Base-by-base conservation (phyloP, 2,888 invertebrate species). In the Cephonodes hylas region DNA sequence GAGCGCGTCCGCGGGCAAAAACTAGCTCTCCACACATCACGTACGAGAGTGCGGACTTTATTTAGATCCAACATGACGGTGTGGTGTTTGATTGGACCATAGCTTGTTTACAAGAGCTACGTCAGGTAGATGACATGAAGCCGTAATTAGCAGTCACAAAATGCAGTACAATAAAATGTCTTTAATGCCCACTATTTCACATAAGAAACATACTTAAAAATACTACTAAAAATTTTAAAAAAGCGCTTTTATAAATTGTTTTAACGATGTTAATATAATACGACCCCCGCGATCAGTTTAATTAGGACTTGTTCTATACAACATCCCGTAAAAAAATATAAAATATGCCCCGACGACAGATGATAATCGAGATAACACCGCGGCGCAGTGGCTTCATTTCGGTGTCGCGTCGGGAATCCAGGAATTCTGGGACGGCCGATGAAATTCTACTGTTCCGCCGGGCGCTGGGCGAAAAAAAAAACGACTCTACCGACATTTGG, bases 361-460 rank as follows among this genome's bases (percentile, higher is more conserved):
- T 53, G 27, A 53, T 53, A 53, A 31, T 10, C 27, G 18, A 18
- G 18, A 27, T 48, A 27, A 25, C 3, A 45, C 42, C 58, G n/a
- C n/a, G 46, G 18, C 7, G 65, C 81, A 77, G 84, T 82, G 77
- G 81, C 83, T 86, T 83, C 73, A 84, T 83, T 76, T 74, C 66
- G 64, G 75, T 72, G 64, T 72, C n/a, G n/a, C n/a, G n/a, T n/a
- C n/a, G 70, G 66, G 69, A 71, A 77, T 79, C 79, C 74, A 69
- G 73, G 74, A 70, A 76, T 76, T 72, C 70, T 72, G 66, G 72
- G 75, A 78, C 75, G 69, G 73, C 77, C 84, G 74, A 81, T 84
- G 84, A 84, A 82, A 83, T 84, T 82, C 85, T 77, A 85, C 77
- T 78, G 74, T 80, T 75, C 73, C 72, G 69, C 77, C 72, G 73